Conservation (phyloP, 2,888 invertebrate species). For the Lasius platythorax region DNA sequence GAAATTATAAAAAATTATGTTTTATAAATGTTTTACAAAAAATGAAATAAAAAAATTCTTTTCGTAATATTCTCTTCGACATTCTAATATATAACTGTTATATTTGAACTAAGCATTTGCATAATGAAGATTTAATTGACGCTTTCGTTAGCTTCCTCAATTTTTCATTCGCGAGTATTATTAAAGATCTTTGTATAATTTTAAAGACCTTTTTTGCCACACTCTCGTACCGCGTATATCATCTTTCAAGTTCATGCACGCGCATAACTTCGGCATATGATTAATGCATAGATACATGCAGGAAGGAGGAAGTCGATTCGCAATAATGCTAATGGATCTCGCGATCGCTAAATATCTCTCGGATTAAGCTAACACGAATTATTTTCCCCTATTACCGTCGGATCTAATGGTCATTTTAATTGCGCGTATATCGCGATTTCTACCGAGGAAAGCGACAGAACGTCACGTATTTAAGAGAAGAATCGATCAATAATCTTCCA, state of each 20-base stretch:
- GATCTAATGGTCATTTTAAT: conserved; percentile 27
- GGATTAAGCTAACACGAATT: conserved; percentile 41
- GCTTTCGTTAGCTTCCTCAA: background rate
- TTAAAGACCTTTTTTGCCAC: conserved; percentile 7
- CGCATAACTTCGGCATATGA: conserved; percentile 31
- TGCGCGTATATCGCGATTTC: background rate
- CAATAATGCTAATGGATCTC: conserved; percentile 37
- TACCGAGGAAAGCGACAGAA: background rate
- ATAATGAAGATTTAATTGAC: background rate
- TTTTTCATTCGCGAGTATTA: background rate
- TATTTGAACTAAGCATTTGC: background rate
- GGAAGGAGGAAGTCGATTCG: conserved; percentile 44
- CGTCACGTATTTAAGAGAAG: background rate
- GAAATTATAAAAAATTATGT: background rate
- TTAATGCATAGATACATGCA: conserved; percentile 37
- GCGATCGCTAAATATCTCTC: conserved; percentile 36
- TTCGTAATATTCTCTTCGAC: background rate
- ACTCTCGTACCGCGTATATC: background rate
- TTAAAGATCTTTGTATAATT: background rate
- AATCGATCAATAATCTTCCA: conserved; percentile 4
- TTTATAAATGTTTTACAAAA: background rate
- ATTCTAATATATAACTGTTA: background rate
- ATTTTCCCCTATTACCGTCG: conserved; percentile 37
- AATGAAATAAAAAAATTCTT: background rate
- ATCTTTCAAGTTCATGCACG: conserved; percentile 25